A percentile compares a stretch with the other conserved stretches of the same genome.
Evolutionary conservation across 2,797 vertebrate genomes (phyloP).

Genomic region (Sylvilagus floridanus): DNA sequence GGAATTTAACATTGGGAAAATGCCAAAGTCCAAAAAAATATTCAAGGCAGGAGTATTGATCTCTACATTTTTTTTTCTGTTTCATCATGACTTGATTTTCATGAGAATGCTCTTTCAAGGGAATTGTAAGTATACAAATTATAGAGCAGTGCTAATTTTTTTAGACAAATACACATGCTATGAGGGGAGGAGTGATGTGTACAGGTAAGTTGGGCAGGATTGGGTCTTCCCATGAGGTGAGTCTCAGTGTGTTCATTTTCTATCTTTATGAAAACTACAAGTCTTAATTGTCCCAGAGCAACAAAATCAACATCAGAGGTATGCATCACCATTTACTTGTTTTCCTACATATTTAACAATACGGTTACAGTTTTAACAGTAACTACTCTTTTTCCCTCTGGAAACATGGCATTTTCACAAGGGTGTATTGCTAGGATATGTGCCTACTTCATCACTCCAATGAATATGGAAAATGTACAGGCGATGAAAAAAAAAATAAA

Average conservation of each 20-base stretch:
- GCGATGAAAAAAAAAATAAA: neutral
- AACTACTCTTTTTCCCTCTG: neutral
- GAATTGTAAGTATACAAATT: neutral
- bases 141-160: neutral
- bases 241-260: neutral
- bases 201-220: neutral
- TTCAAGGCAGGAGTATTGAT: neutral
- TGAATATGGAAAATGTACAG: neutral
- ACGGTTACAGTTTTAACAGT: neutral
- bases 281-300: neutral
- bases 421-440: neutral
- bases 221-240: neutral
- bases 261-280: neutral
- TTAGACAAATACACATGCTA: too few relatives aligned
- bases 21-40: neutral
- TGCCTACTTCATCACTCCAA: neutral
- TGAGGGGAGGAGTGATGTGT: too few relatives aligned
- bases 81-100: slow-evolving; percentile 55
- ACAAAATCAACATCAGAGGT: neutral
- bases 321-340: neutral
- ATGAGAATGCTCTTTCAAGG: slow-evolving; percentile 36
- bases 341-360: neutral
- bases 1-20: neutral
- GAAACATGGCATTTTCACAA: neutral
- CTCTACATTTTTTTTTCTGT: neutral